Base-by-base conservation (phyloP, 2,113 vertebrate species). In the Centropristis striata region DNA sequence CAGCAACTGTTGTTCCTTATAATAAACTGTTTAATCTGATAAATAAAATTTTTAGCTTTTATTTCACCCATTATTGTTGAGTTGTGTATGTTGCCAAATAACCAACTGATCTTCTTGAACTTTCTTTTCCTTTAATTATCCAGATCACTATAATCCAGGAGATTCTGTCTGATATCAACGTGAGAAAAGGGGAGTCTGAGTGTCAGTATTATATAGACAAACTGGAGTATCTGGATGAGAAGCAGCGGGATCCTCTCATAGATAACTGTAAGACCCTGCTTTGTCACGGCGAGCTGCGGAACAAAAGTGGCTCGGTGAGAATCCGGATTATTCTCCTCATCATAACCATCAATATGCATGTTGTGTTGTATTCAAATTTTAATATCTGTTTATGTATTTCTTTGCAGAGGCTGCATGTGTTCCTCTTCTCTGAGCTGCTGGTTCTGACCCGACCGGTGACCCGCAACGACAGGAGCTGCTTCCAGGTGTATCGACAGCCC, bases 141-240 rank as follows among this genome's bases (percentile, higher is more conserved):
- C 78, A 99, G 98, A 95, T 99, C 18, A 70, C 92, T 47, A 97
- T 99, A 76, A 99, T 99, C 90, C 98, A 99, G 87, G 96, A 94
- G 12, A 97, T 99, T 44, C 95, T 99, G 21, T 95, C 97, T 1
- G 97, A 99, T 66, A 99, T 99, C 92, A 97, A 99, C 91, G 50
- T 97, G 89, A 98, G 97, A 92, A 99, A 99, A 85, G 98, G 98
- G 0, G 98, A 99, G 78, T 98, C 97, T 0, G 98, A 99, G 85
- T 99, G 98, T 77, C 98, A 97, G 49, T 99, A 99, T 86, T 99
- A 99, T 83, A 95, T 98, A 2, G 95, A 98, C 86, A 98, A 99
- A 84, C 93, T 99, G 91, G 98, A 98, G 36, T 99, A 97, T 71
- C 93, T 99, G 86, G 97, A 99, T 13, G 98, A 99, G 32, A 96